phyloP scores from a whole-genome alignment of 2,113 vertebrate genomes.

The Halcyon senegalensis region DNA sequence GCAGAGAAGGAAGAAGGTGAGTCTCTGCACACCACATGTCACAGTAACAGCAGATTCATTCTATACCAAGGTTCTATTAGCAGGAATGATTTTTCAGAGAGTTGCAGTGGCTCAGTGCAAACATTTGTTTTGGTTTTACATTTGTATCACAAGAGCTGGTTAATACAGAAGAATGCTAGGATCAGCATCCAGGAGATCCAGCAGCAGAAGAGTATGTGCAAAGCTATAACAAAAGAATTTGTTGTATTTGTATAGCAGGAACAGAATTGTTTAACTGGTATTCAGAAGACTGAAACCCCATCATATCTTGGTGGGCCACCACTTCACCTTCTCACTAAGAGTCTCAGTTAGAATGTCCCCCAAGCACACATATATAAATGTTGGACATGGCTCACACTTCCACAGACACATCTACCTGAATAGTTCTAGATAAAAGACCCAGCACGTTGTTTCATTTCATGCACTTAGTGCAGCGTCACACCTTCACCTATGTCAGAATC shows the following conservation, averaged over 20 bases:
- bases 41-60: neutral
- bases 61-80: neutral
- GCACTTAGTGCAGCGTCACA: neutral
- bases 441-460: neutral
- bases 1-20: neutral
- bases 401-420: neutral
- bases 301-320: neutral
- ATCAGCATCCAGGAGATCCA: neutral
- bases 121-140: accelerated
- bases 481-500: neutral
- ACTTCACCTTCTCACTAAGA: neutral
- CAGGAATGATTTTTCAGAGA: neutral
- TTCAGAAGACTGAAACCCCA: neutral
- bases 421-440: neutral
- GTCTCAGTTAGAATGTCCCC: neutral
- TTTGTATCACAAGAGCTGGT: neutral
- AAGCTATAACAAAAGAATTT: neutral
- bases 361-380: neutral
- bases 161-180: neutral
- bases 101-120: neutral
- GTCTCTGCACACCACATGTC: neutral
- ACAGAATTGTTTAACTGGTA: neutral
- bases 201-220: neutral
- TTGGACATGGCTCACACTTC: neutral
- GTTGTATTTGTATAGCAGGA: neutral